Evolutionary conservation across 2,888 invertebrate species (phyloP), one percentile per base, ranked within the genome.

Genomic region (Folsomia candida): DNA sequence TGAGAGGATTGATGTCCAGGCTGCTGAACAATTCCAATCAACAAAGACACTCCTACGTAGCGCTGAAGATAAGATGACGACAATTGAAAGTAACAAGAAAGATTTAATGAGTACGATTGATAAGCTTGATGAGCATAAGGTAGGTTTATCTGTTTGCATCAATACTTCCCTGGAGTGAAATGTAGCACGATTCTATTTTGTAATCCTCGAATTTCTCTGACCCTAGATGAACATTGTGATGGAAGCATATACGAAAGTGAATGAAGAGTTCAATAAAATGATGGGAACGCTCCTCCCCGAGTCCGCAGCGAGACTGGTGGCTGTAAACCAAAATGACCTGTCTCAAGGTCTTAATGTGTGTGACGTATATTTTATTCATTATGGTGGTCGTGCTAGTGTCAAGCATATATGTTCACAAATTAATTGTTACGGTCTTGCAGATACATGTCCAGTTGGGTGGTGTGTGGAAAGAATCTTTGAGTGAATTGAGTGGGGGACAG

Each of bases 401-500:
- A n/a, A n/a, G n/a, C n/a, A n/a, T n/a, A n/a, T n/a, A n/a, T n/a
- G n/a, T n/a, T n/a, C n/a, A n/a, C n/a, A n/a, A n/a, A n/a, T n/a
- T n/a, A n/a, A n/a, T n/a, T n/a, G n/a, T n/a, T n/a, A n/a, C n/a
- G n/a, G n/a, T 20, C 22, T 57, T 65, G 4, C 80, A 87, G 86
- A 87, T 91, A 18, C 91, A 90, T 83, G 93, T 99, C 4, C 93
- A 92, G 0, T 93, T 99, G 84, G 95, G 95, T 81, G 89, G 89
- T 73, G 87, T 92, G 1, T 98, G 97, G 96, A 99, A 99, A 84
- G 97, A 98, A 76, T 94, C 94, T 2, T 87, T 99, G 70, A 90
- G 90, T 71, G 99, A 99, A 86, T 86, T 99, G 79, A 97, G 97
- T 73, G 99, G 99, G 72, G 99, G 98, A 0, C 97, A 97, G 84